Conservation (phyloP, 2,113 vertebrate genomes). For the Prietella phreatophila region DNA sequence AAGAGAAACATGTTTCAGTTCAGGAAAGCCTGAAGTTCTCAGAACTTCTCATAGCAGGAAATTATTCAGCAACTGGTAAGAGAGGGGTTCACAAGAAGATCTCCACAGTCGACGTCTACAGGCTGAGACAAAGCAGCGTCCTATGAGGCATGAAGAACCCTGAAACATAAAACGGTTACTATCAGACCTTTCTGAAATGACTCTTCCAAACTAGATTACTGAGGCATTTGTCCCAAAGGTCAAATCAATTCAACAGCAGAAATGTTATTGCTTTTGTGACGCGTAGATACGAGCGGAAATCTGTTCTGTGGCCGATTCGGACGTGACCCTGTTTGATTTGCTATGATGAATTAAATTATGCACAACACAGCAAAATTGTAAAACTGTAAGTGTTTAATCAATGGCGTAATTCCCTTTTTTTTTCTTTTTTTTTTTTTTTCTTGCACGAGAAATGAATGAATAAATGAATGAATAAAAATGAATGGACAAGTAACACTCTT, state of each 20-base stretch:
- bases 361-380: neutral
- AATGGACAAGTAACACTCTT: neutral
- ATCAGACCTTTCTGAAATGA: neutral
- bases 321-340: neutral
- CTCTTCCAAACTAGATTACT: neutral
- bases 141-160: neutral
- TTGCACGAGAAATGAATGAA: too few species aligned
- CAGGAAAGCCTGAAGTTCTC: neutral
- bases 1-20: neutral
- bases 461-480: neutral
- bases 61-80: neutral
- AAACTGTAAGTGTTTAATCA: neutral
- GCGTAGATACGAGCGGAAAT: neutral
- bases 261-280: slow-evolving; percentile 6
- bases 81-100: neutral
- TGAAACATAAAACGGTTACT: neutral
- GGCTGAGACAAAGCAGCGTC: neutral
- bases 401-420: too few species aligned
- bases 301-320: neutral
- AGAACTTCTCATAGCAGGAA: neutral
- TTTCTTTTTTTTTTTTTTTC: neutral
- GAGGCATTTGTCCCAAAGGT: slow-evolving; percentile 16
- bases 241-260: slow-evolving; percentile 18
- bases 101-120: neutral
- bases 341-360: neutral